These are phyloP conservation scores for Phodopus roborovskii DNA, from an alignment of 2,113 vertebrate species.

Conservation along the genomic window DNA sequence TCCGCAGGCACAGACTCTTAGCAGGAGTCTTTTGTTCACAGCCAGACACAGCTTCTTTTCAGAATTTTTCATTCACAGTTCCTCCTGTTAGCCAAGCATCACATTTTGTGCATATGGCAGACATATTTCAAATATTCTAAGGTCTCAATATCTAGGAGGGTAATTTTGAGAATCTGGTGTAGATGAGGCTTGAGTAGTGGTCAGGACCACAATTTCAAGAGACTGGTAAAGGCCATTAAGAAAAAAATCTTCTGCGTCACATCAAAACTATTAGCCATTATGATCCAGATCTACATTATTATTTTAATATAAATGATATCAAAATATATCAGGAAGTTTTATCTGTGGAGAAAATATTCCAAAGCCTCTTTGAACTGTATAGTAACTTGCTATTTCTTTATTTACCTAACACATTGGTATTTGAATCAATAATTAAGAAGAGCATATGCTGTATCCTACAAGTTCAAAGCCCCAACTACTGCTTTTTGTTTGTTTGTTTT, in stretches of 20 bases:
- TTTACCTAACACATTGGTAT: not conserved
- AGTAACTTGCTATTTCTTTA: not conserved
- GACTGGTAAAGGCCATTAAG: not conserved
- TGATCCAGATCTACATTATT: not conserved
- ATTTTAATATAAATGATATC: not conserved
- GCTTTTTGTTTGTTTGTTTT: no score
- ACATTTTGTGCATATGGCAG: not conserved
- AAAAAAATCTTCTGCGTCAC: not conserved
- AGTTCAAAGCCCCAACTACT: not conserved
- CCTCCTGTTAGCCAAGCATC: not conserved
- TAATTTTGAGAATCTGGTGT: not conserved
- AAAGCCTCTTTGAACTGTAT: not conserved
- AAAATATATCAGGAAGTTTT: not conserved
- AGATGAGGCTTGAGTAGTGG: not conserved
- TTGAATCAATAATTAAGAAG: not conserved
- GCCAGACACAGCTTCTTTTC: not conserved
- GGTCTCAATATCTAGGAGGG: not conserved
- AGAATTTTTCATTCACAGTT: not conserved
- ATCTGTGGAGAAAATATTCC: not conserved
- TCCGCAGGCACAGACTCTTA: not conserved
- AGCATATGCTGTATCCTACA: not conserved
- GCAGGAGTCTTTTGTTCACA: not conserved
- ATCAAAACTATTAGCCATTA: not conserved
- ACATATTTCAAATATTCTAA: not conserved
- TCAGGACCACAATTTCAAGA: not conserved